Base-by-base conservation (phyloP, 1,140 invertebrate species). In the Caenorhabditis briggsae region DNA sequence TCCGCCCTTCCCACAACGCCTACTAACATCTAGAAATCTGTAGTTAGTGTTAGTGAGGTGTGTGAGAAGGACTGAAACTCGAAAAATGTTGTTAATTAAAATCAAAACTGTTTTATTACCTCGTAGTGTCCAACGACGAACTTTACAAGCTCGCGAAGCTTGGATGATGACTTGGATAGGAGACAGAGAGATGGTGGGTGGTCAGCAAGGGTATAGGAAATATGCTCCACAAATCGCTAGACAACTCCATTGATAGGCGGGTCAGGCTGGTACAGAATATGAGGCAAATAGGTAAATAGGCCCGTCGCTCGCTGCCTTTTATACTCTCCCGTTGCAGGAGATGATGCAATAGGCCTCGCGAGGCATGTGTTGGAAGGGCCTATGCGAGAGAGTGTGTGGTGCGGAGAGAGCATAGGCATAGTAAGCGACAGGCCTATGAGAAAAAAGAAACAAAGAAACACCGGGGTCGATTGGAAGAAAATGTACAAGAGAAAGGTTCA, bases 1-100 rank as follows among this genome's bases (percentile, higher is more conserved):
- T n/a, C 70, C 43, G 46, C 70, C 70, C 70, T 78, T 78, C 70
- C 70, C 70, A 78, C 70, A 78, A 78, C 70, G 70, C 70, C 70
- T 78, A 78, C 70, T 78, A 78, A 78, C 70, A 78, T 78, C 70
- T 50, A 78, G 20, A 16, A 8, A 78, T 23, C 70, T 48, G 46
- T 50, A 46, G n/a, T 50, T 50, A 50, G 70, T 78, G 70, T 78
- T 78, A 78, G 70, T 78, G 18, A 78, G 70, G 70, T 78, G 70
- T 78, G 70, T 78, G 70, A 78, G 50, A 78, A 78, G 70, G 33
- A 46, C n/a, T 18, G 70, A n/a, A 53, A 50, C 14, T 50, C n/a
- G 70, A 78, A 78, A 14, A 23, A 70, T 65, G 25, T 78, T 11
- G 12, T 50, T 46, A 46, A n/a, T 43, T n/a, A 23, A 8, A 5